These are phyloP conservation scores for Phylloscopus trochiloides DNA, from an alignment of 2,113 vertebrate genomes.

Conservation along the genomic window DNA sequence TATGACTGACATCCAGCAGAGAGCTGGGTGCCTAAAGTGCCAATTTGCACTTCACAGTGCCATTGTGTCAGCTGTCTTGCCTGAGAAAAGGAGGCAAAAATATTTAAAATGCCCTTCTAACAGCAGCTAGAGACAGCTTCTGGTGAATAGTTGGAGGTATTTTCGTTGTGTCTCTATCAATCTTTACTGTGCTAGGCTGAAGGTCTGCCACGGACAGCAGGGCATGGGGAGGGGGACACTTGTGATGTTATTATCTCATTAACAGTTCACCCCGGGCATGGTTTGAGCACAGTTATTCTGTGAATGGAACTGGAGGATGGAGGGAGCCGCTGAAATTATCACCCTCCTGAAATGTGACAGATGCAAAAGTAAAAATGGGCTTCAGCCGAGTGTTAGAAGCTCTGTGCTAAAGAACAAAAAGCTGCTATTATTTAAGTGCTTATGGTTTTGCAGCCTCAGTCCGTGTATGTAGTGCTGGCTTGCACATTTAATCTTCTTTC, in stretches of 20 bases:
- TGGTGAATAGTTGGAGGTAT: not conserved
- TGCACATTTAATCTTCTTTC: not conserved
- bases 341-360: not conserved
- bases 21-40: not conserved
- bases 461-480: not conserved
- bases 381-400: not conserved
- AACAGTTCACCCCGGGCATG: not conserved
- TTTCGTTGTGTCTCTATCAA: not conserved
- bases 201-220: not conserved
- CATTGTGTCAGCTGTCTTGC: not conserved
- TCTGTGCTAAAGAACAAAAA: not conserved
- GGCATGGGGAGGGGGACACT: not conserved
- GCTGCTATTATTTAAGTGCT: not conserved
- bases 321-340: not conserved
- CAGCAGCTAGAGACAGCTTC: not conserved
- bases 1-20: not conserved
- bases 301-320: not conserved
- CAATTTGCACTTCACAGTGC: not conserved
- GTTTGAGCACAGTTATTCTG: not conserved
- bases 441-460: not conserved
- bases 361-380: not conserved
- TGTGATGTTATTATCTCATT: not conserved
- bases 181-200: not conserved
- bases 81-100: not conserved
- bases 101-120: not conserved